These are phyloP conservation scores for Laothoe populi DNA, from an alignment of 2,888 invertebrate genomes.

Conservation along the genomic window DNA sequence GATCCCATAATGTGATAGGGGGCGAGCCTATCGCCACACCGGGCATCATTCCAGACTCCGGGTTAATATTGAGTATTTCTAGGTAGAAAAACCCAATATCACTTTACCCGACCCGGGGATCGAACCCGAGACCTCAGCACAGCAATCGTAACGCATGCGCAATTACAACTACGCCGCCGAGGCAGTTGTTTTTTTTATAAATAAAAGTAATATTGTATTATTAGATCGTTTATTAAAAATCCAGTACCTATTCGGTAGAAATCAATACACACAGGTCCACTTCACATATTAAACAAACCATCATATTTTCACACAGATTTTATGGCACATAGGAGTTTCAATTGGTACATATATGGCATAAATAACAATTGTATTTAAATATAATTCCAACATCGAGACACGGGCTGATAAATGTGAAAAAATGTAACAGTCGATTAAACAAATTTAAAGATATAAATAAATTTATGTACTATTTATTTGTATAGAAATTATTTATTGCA, in stretches of 20 bases:
- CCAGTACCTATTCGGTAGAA: slow-evolving; percentile 64
- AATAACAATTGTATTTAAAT: not conserved
- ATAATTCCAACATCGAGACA: not conserved
- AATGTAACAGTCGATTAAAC: not conserved
- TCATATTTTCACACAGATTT: slow-evolving; percentile 9
- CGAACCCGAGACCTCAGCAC: too few species aligned
- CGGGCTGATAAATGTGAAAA: not conserved
- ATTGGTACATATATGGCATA: not conserved
- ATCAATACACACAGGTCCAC: slow-evolving; percentile 42
- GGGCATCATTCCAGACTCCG: too few species aligned
- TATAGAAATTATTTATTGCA: slow-evolving; percentile 4
- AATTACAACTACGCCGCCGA: too few species aligned
- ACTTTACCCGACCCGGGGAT: too few species aligned
- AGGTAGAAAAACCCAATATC: too few species aligned
- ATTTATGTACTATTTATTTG: not conserved
- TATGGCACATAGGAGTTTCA: slow-evolving; percentile 13
- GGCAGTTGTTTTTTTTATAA: too few species aligned
- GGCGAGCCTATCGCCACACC: too few species aligned
- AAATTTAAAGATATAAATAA: not conserved
- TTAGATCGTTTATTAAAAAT: slow-evolving; percentile 72
- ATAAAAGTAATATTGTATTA: slow-evolving; percentile 38
- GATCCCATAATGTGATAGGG: too few species aligned
- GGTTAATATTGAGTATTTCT: too few species aligned
- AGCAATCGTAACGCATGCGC: too few species aligned
- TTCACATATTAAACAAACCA: slow-evolving; percentile 38